phyloP scores from a whole-genome alignment of 2,888 invertebrate genomes.

The Busseola fusca region DNA sequence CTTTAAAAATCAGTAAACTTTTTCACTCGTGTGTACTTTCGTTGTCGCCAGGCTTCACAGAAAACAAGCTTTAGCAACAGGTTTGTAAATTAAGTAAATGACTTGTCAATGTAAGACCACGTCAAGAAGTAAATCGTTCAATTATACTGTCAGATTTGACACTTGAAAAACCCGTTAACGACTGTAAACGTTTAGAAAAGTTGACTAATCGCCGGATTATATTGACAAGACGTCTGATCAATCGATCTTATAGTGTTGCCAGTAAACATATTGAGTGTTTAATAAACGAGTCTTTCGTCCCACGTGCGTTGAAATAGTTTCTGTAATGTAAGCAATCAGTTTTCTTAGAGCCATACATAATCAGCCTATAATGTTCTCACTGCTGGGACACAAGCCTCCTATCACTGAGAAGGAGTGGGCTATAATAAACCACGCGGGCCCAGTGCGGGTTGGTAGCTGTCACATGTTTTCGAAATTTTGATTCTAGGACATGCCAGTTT shows the following conservation, averaged over 20 bases:
- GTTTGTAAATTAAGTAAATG: neutral
- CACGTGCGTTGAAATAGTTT: neutral
- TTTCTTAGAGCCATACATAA: too few species aligned
- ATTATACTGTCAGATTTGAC: conserved; percentile 36
- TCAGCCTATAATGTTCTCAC: too few species aligned
- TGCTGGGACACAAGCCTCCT: too few species aligned
- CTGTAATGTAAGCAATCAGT: neutral
- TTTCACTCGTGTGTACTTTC: neutral
- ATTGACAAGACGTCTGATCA: conserved; percentile 30
- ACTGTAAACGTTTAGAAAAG: conserved; percentile 7
- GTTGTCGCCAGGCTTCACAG: neutral
- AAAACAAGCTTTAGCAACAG: neutral
- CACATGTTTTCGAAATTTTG: too few species aligned
- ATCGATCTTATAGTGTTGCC: conserved; percentile 23
- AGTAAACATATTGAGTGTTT: neutral
- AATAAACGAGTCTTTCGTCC: neutral
- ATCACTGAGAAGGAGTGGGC: too few species aligned
- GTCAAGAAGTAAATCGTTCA: conserved; percentile 22
- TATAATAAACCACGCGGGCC: too few species aligned
- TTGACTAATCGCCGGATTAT: conserved; percentile 35
- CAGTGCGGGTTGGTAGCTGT: too few species aligned
- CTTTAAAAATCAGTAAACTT: neutral
- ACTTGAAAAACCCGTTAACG: conserved; percentile 13
- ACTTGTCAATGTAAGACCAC: conserved; percentile 8
- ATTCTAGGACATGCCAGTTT: too few species aligned